Evolutionary conservation across 1,140 invertebrate species (phyloP), one percentile per base, ranked within the genome.

Genomic region (Euwallacea fornicatus): DNA sequence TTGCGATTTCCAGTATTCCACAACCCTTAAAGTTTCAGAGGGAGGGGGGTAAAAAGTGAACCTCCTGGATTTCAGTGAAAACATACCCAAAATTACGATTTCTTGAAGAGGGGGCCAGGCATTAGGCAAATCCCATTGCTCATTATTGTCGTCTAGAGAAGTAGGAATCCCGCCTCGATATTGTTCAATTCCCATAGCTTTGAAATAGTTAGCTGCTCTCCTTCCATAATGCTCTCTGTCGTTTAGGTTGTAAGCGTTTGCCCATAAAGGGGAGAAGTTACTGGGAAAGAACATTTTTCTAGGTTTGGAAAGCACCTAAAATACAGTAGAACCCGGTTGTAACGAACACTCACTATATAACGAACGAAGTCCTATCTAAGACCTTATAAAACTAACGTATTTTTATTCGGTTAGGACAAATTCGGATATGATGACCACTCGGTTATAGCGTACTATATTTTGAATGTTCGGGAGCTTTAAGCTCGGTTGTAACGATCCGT

Each of bases 91-190:
- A 13, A 95, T 89, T 7, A 91, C 79, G 41, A 94, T 88, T 71
- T 92, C 89, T 75, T 96, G 92, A 7, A 93, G 82, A n/a, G 93
- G 93, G 46, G 93, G 87, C 94, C 94, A 96, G 0, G 90, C 92
- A 79, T 96, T 95, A 0, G 94, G 94, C 73, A 88, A 91, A 78
- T 97, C 95, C 95, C 95, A 97, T 81, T 96, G 94, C 81, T 96
- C 90, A 7, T 89, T 88, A 11, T 88, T 89, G 0, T 86, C 78
- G 47, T 85, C 79, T 13, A 92, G 75, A 0, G 93, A 93, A 0
- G 91, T 84, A 1, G 94, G 93, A n/a, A 92, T 86, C 3, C 93
- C 93, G 44, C 91, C 91, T 78, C 50, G 76, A 74, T 82, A 87
- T 56, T 81, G 71, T 7, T 85, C 75, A 9, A 86, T 84, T 2